phyloP scores from a whole-genome alignment of 1,140 invertebrate genomes.

The Ostrea edulis region DNA sequence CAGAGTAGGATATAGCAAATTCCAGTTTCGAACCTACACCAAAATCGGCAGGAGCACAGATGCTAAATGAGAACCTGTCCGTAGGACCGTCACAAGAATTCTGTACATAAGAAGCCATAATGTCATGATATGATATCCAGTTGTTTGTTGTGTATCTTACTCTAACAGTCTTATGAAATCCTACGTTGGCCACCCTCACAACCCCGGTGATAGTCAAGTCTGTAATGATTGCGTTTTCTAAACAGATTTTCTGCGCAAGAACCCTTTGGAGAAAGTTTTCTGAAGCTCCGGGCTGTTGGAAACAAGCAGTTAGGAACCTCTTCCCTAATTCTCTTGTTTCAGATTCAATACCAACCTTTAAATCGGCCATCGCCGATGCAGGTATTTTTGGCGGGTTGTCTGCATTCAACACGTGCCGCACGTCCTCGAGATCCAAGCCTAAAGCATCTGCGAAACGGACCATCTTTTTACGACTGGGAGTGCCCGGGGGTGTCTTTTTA shows the following conservation, averaged over 20 bases:
- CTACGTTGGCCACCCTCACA: constrained; percentile 92
- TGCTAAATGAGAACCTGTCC: constrained; percentile 90
- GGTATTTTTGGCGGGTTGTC: constrained; percentile 78
- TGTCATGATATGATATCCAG: constrained; percentile 91
- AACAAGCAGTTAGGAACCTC: constrained; percentile 85
- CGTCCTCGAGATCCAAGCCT: constrained; percentile 94
- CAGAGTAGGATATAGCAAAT: constrained; percentile 91
- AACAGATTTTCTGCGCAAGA: constrained; percentile 86
- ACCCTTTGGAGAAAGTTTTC: constrained; percentile 89
- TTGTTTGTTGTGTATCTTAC: constrained; percentile 91
- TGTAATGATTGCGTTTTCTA: constrained; percentile 87
- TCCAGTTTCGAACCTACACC: constrained; percentile 87
- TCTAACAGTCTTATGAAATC: constrained; percentile 94
- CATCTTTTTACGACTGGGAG: constrained; percentile 89
- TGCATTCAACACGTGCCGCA: constrained; percentile 82
- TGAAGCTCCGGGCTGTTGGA: constrained; percentile 89
- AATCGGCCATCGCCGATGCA: constrained; percentile 74
- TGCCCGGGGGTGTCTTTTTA: constrained; percentile 93
- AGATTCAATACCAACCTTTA: constrained; percentile 66
- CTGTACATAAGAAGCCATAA: constrained; percentile 88
- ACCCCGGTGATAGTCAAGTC: constrained; percentile 89
- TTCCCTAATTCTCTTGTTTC: constrained; percentile 67
- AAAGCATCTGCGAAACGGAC: constrained; percentile 96
- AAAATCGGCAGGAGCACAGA: constrained; percentile 82
- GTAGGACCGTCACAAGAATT: constrained; percentile 96